These are phyloP conservation scores for Tachystola acroxantha DNA, from an alignment of 2,888 invertebrate species.

Conservation along the genomic window DNA sequence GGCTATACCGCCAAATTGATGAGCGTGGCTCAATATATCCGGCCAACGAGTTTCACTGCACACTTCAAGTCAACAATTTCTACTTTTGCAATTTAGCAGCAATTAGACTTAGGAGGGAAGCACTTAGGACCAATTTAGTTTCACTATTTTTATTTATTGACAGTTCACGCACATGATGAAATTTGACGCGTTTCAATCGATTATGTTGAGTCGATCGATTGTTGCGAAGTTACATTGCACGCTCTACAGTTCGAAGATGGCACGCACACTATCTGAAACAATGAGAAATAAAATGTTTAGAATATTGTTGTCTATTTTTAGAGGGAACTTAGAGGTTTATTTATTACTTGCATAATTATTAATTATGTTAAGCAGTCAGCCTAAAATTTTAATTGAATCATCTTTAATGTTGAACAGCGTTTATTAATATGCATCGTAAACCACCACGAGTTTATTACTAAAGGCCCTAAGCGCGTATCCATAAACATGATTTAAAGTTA, in stretches of 20 bases:
- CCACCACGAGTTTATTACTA: too few species aligned
- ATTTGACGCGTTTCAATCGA: slow-evolving; percentile 10
- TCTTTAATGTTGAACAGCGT: too few species aligned
- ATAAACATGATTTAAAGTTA: too few species aligned
- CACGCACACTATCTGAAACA: slow-evolving; percentile 47
- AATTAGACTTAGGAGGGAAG: slow-evolving; percentile 4
- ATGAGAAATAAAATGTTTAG: slow-evolving; percentile 10
- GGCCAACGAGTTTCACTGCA: slow-evolving; percentile 28
- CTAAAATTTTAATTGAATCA: too few species aligned
- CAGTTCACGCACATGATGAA: slow-evolving; percentile 14
- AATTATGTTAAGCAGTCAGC: too few species aligned
- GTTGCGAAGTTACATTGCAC: slow-evolving; percentile 20
- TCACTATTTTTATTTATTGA: slow-evolving; percentile 11
- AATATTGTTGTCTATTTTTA: too few species aligned
- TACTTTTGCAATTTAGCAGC: slow-evolving; percentile 2
- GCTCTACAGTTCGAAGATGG: slow-evolving; percentile 5
- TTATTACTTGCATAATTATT: too few species aligned
- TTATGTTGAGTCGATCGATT: slow-evolving; percentile 12
- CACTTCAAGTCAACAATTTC: slow-evolving; percentile 33
- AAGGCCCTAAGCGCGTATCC: too few species aligned
- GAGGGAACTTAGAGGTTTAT: too few species aligned
- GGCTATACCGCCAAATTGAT: slow-evolving; percentile 38
- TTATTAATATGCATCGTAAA: too few species aligned
- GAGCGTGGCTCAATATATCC: slow-evolving; percentile 37
- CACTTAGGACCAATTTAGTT: slow-evolving; percentile 10